phyloP scores from a whole-genome alignment of 2,888 invertebrate species.

The Reticulitermes lucifugus region DNA sequence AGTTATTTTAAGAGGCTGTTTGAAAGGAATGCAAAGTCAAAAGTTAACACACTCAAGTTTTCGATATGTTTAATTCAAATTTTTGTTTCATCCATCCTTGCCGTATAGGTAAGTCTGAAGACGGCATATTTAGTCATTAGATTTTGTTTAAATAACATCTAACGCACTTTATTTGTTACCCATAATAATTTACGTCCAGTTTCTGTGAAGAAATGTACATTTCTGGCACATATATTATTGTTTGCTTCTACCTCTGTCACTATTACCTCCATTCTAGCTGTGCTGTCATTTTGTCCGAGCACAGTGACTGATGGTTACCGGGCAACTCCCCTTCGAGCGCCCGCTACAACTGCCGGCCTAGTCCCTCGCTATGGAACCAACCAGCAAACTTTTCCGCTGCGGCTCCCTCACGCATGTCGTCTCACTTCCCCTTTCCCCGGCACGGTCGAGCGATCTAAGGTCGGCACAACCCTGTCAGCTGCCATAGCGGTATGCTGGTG shows the following conservation, averaged over 20 bases:
- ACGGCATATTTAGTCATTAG: too few species aligned
- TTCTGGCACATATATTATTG: neutral
- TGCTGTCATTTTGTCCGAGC: conserved; percentile 37
- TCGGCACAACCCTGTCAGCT: conserved; percentile 26
- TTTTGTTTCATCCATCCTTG: too few species aligned
- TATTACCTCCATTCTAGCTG: neutral
- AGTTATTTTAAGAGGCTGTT: too few species aligned
- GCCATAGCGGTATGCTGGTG: conserved; percentile 29
- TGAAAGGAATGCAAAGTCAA: too few species aligned
- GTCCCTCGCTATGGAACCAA: neutral
- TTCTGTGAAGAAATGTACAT: neutral
- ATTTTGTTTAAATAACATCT: too few species aligned
- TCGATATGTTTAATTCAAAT: too few species aligned
- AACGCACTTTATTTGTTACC: neutral
- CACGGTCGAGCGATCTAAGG: neutral
- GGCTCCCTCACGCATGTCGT: conserved; percentile 3
- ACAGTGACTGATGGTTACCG: conserved; percentile 26
- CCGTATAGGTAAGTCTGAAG: too few species aligned
- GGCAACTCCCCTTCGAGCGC: conserved; percentile 11
- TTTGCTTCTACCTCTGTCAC: neutral
- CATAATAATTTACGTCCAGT: neutral
- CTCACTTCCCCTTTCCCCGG: neutral
- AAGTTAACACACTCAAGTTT: too few species aligned
- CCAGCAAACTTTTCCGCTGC: conserved; percentile 13
- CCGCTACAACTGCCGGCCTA: conserved; percentile 11